These are phyloP conservation scores for Littorina saxatilis DNA, from an alignment of 1,140 invertebrate species.

Conservation along the genomic window DNA sequence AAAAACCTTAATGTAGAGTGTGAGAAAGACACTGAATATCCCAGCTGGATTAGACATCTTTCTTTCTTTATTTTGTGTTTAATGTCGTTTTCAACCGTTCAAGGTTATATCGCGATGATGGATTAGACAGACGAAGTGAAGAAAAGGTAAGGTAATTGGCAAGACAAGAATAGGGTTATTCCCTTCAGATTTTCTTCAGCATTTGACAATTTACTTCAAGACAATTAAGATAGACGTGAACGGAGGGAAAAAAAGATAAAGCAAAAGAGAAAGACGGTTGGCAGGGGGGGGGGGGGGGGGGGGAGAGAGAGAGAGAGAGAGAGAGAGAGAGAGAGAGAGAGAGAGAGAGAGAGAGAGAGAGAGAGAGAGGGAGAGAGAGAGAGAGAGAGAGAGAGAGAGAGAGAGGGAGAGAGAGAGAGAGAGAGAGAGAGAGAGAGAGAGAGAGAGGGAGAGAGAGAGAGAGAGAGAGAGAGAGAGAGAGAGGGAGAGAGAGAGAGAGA, in stretches of 20 bases:
- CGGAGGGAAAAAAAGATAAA: neutral
- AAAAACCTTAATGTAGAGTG: no score
- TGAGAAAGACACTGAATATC: no score
- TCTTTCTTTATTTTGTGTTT: no score
- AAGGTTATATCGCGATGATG: no score
- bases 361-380: neutral
- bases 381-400: conserved; percentile 6
- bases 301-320: neutral
- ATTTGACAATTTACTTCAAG: no score
- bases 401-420: neutral
- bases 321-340: neutral
- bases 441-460: conserved; percentile 5
- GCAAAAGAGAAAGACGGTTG: neutral
- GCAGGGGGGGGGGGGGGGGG: neutral
- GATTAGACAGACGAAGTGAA: no score
- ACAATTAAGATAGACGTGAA: neutral
- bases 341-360: neutral
- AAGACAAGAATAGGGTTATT: no score
- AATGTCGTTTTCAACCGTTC: no score
- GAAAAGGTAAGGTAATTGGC: no score
- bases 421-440: neutral
- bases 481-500: neutral
- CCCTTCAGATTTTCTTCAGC: no score
- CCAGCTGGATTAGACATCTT: no score
- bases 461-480: neutral